Percentiles rank a stretch among this genome's conserved stretches.
Conservation (phyloP, 30 jellyfish, hydroid and myxozoan genomes). For the Chrysaora quinquecirrha region DNA sequence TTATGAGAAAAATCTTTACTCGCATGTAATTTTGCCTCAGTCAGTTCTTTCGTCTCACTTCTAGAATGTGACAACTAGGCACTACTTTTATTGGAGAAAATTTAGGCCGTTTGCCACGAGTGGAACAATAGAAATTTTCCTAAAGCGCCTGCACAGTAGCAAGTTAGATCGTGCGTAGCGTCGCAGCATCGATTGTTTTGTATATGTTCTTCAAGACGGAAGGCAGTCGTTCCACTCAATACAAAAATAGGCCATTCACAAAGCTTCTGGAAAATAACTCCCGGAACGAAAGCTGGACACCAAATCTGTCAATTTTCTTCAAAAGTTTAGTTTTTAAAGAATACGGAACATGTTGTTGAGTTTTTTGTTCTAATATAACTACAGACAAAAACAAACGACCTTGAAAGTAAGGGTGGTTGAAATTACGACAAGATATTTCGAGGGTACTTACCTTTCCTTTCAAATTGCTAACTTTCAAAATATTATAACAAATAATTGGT, state of each 20-base stretch:
- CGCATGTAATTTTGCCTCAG: neutral
- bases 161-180: neutral
- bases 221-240: conserved; percentile 1
- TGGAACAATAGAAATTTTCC: neutral
- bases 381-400: neutral
- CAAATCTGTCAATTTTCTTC: neutral
- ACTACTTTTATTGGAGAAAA: neutral
- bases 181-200: too few species aligned
- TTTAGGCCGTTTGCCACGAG: neutral
- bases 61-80: neutral
- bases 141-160: neutral
- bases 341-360: neutral
- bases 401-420: neutral
- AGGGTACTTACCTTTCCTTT: neutral
- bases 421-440: neutral
- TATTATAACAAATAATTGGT: too few species aligned
- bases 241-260: neutral
- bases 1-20: too few species aligned
- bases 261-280: neutral
- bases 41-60: neutral
- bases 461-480: neutral
- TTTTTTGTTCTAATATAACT: neutral
- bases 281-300: neutral
- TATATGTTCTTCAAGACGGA: neutral
- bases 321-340: neutral